Base-by-base conservation (phyloP, 2,888 invertebrate species). In the Endotricha flammealis region DNA sequence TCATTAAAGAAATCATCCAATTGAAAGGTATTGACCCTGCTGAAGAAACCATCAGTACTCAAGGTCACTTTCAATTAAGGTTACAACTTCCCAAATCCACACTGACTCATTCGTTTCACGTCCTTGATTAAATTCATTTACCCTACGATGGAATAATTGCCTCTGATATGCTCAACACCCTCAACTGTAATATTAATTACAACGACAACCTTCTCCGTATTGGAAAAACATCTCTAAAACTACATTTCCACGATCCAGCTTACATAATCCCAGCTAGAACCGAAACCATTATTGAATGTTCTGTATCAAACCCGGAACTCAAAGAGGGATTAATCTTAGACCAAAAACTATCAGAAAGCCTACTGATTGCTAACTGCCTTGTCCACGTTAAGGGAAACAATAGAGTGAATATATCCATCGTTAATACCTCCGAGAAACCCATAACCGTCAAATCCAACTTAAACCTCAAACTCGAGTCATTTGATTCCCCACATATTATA, bases 101-200 rank as follows among this genome's bases (percentile, higher is more conserved):
- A 2, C 2, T 33, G 16, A 2, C 12, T 30, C 29, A 33, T 13
- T 28, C 39, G 36, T 48, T 51, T 12, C 52, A 56, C 14, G 43
- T 53, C 1, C 33, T 48, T 8, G 17, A 43, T 1, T 2, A 41
- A 0, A 39, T 48, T 11, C 27, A 44, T 12, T 25, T 53, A 9
- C 44, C 50, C 5, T 51, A 49, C 29, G 50, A 53, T 25, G 51
- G 50, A 7, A 51, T 50, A 7, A 46, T 51, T 1, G 48, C 50
- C 0, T 35, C 36, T 4, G 51, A 55, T 12, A 12, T 52, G 0
- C 33, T 47, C 0, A 43, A 16, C 16, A 3, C 12, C 3, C 32
- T 34, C n/a, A 17, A 23, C 9, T 45, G 47, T 9, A 41, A 37
- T 1, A 50, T 57, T 2, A 38, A 53, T 11, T 52, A 44, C 10